Evolutionary conservation across 2,797 vertebrate genomes (phyloP), one percentile per base, ranked within the genome.

Genomic region (Hirundo rustica): DNA sequence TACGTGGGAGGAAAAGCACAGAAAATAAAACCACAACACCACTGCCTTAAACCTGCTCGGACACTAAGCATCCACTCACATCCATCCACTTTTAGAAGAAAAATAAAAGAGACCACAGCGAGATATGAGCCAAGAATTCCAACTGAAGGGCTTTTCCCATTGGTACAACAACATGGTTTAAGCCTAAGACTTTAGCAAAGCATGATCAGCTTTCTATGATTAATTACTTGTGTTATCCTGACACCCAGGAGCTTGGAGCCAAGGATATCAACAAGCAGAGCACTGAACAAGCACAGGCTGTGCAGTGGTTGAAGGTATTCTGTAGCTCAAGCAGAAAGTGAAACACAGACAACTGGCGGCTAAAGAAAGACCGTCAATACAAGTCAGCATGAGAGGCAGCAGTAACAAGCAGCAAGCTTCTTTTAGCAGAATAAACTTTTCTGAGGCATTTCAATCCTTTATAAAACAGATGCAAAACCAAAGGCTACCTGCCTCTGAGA

Each of bases 291-390:
- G 53, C 40, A 34, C 8, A 54, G 58, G 38, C 11, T 8, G 3
- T 7, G 2, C 44, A 57, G 55, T 0, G 0, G 61, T 26, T 25
- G n/a, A 53, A 74, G 30, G 61, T 22, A 74, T 62, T 13, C 42
- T 64, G 5, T 0, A 34, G 42, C 7, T 19, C 13, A 50, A 21
- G 25, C 4, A 7, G 7, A 76, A 82, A 51, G 9, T 4, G 13
- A 55, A 77, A 42, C 62, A 36, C 9, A 32, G 30, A 48, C 11
- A 61, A 21, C 8, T 2, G 10, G 21, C 44, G 19, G 22, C 21
- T 47, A 9, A 70, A 57, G 11, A 34, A 20, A 47, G 4, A 72
- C 11, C 3, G 2, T 15, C 57, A 36, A 5, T 1, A 38, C 3
- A 3, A 64, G 50, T 6, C 53, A 48, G 26, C 42, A 27, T 1